Evolutionary conservation across 1,140 invertebrate species (phyloP).

Genomic region (Philotrypesis tridentata): DNA sequence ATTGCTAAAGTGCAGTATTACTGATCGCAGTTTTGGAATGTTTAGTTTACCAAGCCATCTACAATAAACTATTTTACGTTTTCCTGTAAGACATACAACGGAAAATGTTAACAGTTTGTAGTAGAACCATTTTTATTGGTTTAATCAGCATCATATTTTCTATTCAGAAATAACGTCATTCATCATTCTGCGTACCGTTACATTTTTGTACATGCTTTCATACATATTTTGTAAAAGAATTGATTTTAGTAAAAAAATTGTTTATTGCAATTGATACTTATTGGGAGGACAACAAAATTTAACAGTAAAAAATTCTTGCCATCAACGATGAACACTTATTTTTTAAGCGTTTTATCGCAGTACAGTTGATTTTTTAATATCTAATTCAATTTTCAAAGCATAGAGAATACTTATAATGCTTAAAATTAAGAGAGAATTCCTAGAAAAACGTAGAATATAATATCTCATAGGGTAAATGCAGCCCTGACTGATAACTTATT

Average conservation of each 20-base stretch:
- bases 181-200: slow-evolving; percentile 4
- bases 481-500: slow-evolving; percentile 10
- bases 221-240: slow-evolving; percentile 30
- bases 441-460: slow-evolving; percentile 43
- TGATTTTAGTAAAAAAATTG: slow-evolving; percentile 23
- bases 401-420: slow-evolving; percentile 49
- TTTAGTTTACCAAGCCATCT: slow-evolving; percentile 30
- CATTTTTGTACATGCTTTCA: slow-evolving; percentile 43
- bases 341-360: neutral
- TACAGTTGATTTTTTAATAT: neutral
- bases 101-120: neutral
- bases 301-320: slow-evolving; percentile 1
- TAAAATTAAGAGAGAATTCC: slow-evolving; percentile 51
- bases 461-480: slow-evolving; percentile 16
- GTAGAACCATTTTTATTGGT: neutral
- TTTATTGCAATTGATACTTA: slow-evolving; percentile 40
- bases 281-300: neutral
- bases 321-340: slow-evolving; percentile 3
- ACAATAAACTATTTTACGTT: neutral
- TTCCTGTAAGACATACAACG: neutral
- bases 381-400: slow-evolving; percentile 48
- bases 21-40: slow-evolving; percentile 31
- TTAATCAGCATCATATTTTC: neutral
- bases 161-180: slow-evolving; percentile 13
- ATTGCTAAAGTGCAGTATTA: slow-evolving; percentile 40